These are phyloP conservation scores for Ammodramus savannarum DNA, from an alignment of 2,113 vertebrate genomes.

Conservation along the genomic window DNA sequence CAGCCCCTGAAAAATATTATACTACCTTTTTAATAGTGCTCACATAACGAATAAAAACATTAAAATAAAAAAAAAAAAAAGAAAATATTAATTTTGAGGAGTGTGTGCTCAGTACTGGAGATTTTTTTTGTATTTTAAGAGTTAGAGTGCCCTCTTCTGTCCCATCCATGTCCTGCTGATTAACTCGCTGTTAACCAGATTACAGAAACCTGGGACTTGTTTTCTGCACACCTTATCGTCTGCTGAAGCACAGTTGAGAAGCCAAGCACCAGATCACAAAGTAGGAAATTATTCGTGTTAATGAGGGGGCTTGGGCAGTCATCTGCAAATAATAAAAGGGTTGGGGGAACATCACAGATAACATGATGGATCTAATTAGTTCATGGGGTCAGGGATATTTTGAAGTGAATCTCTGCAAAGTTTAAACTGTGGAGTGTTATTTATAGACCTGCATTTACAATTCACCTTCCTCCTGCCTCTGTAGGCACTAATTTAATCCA, in stretches of 20 bases:
- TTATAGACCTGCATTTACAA: background rate
- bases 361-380: background rate
- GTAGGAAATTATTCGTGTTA: background rate
- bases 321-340: background rate
- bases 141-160: constrained; percentile 45
- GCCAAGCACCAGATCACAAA: background rate
- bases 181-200: background rate
- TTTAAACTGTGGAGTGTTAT: background rate
- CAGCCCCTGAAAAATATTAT: background rate
- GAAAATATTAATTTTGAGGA: background rate
- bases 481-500: background rate
- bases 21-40: background rate
- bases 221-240: background rate
- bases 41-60: background rate
- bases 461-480: background rate
- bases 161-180: background rate
- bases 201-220: background rate
- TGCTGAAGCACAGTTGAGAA: background rate
- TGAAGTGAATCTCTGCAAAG: background rate
- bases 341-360: background rate
- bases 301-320: background rate
- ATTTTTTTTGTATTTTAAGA: background rate
- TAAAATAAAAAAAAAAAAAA: background rate
- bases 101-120: fast-evolving
- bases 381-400: background rate